Conservation (phyloP, 30 jellyfish, hydroid and myxozoan species). For the Aurelia coerulea region DNA sequence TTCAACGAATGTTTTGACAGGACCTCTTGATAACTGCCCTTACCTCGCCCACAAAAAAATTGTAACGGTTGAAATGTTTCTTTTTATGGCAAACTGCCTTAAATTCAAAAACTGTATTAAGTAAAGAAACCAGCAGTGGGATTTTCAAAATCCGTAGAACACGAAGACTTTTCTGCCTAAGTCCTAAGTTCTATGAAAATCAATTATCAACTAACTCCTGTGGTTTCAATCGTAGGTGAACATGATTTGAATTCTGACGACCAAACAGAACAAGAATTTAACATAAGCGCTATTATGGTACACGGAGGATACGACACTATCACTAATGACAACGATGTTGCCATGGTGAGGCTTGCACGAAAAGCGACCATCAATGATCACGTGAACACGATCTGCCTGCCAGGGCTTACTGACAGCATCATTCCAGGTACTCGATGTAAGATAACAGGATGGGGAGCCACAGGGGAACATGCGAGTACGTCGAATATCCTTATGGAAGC, state of each 20-base stretch:
- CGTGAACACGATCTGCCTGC: constrained; percentile 86
- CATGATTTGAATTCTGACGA: constrained; percentile 62
- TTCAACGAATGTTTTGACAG: too few relatives aligned
- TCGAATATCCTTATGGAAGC: constrained; percentile 81
- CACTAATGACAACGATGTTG: constrained; percentile 86
- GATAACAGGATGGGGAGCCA: constrained; percentile 95
- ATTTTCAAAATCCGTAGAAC: too few relatives aligned
- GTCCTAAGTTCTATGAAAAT: too few relatives aligned
- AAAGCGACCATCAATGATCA: constrained; percentile 74
- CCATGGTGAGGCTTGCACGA: constrained; percentile 68
- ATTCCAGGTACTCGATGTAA: constrained; percentile 81
- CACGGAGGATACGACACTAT: constrained; percentile 72
- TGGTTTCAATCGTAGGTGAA: constrained; percentile 27
- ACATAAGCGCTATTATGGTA: constrained; percentile 53
- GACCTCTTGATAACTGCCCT: too few relatives aligned
- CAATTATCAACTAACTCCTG: too few relatives aligned
- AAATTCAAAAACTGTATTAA: too few relatives aligned
- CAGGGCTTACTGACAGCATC: constrained; percentile 53
- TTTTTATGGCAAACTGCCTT: too few relatives aligned
- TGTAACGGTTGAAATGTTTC: too few relatives aligned
- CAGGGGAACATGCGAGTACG: constrained; percentile 62
- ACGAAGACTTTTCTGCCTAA: too few relatives aligned
- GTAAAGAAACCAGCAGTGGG: too few relatives aligned
- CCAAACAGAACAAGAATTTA: constrained; percentile 64
- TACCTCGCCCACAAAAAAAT: too few relatives aligned